Evolutionary conservation across 2,888 invertebrate genomes (phyloP), one percentile per base, ranked within the genome.

Genomic region (Tachina lurida): DNA sequence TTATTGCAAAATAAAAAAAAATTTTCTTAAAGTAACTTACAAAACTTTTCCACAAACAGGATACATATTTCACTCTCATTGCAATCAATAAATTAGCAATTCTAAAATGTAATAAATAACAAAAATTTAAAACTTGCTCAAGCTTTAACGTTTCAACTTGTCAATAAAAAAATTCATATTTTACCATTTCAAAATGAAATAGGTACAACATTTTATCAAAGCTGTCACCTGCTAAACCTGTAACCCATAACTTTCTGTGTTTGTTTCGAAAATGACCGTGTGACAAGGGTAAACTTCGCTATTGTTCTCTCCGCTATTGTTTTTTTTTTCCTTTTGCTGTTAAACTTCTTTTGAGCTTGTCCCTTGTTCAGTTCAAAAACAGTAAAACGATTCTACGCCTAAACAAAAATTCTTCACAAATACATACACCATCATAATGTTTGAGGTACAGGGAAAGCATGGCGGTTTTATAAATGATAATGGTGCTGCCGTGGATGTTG

Each of bases 401-500:
- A 67, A 80, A 65, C 17, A 52, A 67, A 80, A 65, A 67, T n/a
- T 74, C 43, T 75, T 71, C 49, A 43, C 73, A 80, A 80, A 65
- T 52, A 58, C 65, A 65, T 52, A 58, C 65, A 65, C 54, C 67
- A 47, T 49, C 68, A 79, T 45, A 70, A 60, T 63, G 31, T 22
- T 79, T 54, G 39, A 13, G 70, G 31, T 8, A 31, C 15, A 54
- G 31, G 5, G 45, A 63, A 39, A 56, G 17, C 15, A 67, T 60
- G 56, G 0, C 12, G 17, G 31, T n/a, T n/a, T 31, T 17, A 47
- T 15, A n/a, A 43, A 49, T 63, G n/a, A 5, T 62, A 62, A 13
- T 45, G 15, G 12, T 74, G 60, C n/a, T 39, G 22, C 17, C 13
- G 63, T 43, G 19, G 47, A 17, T 58, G 70, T 70, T 58, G 75